These are phyloP conservation scores for Xenopus laevis DNA, from an alignment of 2,113 vertebrate genomes.

Conservation along the genomic window DNA sequence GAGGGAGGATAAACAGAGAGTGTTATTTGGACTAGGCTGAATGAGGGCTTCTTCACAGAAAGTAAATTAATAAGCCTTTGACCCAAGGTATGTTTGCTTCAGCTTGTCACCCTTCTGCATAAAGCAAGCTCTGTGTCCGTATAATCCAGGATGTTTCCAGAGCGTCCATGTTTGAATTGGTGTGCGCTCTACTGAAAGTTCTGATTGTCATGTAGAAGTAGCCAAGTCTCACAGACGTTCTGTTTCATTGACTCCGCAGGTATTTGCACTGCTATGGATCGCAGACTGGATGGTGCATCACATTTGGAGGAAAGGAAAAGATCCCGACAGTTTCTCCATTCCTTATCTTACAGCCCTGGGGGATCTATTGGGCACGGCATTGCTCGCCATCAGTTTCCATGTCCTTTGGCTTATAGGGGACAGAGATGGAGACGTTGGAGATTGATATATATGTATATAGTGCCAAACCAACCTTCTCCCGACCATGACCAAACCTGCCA, in stretches of 20 bases:
- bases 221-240: background rate
- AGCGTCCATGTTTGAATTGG: background rate
- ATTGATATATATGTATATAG: conserved; percentile 60
- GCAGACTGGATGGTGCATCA: conserved; percentile 96
- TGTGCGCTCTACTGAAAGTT: background rate
- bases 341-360: conserved; percentile 93
- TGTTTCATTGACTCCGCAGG: conserved; percentile 62
- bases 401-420: conserved; percentile 94
- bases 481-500: background rate
- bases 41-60: conserved; percentile 3
- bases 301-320: conserved; percentile 94
- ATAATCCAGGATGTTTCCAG: conserved; percentile 20
- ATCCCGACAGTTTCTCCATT: conserved; percentile 94
- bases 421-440: conserved; percentile 90
- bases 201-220: background rate
- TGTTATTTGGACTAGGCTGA: background rate
- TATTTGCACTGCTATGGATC: conserved; percentile 83
- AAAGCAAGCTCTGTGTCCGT: conserved; percentile 4
- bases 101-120: conserved; percentile 4
- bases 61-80: conserved; percentile 2
- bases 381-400: conserved; percentile 89
- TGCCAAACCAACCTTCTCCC: background rate
- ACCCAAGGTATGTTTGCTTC: background rate
- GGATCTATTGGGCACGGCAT: conserved; percentile 88
- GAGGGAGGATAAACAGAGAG: background rate